phyloP scores from a whole-genome alignment of 2,797 vertebrate genomes.

The Lacerta bilineata region DNA sequence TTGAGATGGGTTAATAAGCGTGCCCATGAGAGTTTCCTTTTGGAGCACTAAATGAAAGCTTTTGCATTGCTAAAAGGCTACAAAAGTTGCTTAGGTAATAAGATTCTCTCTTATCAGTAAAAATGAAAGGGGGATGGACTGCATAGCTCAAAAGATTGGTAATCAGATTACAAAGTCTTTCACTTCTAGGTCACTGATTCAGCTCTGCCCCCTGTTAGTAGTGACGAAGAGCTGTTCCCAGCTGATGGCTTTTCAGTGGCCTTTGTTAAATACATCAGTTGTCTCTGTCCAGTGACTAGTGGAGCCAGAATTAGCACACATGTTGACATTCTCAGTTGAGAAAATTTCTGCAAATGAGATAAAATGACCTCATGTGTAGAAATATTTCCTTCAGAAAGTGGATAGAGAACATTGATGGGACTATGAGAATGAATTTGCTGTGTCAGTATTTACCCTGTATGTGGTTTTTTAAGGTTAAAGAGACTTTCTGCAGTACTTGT shows the following conservation, averaged over 20 bases:
- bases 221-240: conserved; percentile 76
- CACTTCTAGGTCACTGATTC: conserved; percentile 80
- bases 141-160: conserved; percentile 77
- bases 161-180: conserved; percentile 82
- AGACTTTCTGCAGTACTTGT: conserved; percentile 38
- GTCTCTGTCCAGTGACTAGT: conserved; percentile 61
- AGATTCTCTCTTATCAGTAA: conserved; percentile 77
- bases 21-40: conserved; percentile 76
- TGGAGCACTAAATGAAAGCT: conserved; percentile 77
- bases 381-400: conserved; percentile 54
- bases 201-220: conserved; percentile 75
- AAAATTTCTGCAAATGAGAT: conserved; percentile 48
- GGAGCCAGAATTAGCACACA: conserved; percentile 53
- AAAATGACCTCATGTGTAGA: conserved; percentile 34
- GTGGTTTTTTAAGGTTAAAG: conserved; percentile 26
- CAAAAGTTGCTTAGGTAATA: conserved; percentile 81
- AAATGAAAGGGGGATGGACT: conserved; percentile 70
- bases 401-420: conserved; percentile 17
- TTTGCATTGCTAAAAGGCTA: conserved; percentile 79
- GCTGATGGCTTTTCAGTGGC: conserved; percentile 75
- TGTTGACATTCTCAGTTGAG: conserved; percentile 33
- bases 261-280: conserved; percentile 70
- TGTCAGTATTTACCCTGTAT: conserved; percentile 26
- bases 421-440: conserved; percentile 37
- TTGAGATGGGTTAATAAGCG: conserved; percentile 74